Evolutionary conservation across 2,888 invertebrate species (phyloP).

Genomic region (Calameuta idolon): DNA sequence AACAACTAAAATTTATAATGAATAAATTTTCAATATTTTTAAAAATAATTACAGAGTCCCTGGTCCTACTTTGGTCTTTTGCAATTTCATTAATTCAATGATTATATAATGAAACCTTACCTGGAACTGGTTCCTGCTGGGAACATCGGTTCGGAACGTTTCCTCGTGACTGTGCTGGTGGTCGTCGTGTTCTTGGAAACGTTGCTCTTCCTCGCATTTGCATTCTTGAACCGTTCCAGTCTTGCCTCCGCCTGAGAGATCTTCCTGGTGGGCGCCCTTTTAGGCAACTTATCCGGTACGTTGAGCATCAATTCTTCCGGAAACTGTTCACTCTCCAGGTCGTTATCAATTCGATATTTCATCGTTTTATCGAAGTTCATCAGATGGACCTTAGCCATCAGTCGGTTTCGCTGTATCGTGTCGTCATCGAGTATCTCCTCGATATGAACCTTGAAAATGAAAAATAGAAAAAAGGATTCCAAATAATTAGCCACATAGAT

Average conservation of each 20-base stretch:
- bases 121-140: conserved; percentile 42
- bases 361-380: conserved; percentile 64
- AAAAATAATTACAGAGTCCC: not conserved
- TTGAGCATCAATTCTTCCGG: conserved; percentile 57
- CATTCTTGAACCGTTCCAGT: conserved; percentile 51
- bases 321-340: conserved; percentile 67
- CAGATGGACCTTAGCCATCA: conserved; percentile 50
- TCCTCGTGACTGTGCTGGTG: conserved; percentile 41
- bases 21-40: not conserved
- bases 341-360: conserved; percentile 65
- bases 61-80: not conserved
- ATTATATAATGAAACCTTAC: conserved; percentile 34
- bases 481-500: not conserved
- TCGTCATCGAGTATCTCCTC: conserved; percentile 45
- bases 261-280: conserved; percentile 60
- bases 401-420: conserved; percentile 46
- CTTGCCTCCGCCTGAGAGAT: conserved; percentile 60
- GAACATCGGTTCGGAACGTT: conserved; percentile 46
- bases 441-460: conserved; percentile 36
- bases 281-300: conserved; percentile 58
- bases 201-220: conserved; percentile 46
- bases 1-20: not conserved
- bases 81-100: not conserved
- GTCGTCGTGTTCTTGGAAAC: conserved; percentile 16
- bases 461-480: not conserved